A percentile compares a stretch with the other conserved stretches of the same genome.
Evolutionary conservation across 2,888 invertebrate species (phyloP).

Genomic region (Acheta domesticus): DNA sequence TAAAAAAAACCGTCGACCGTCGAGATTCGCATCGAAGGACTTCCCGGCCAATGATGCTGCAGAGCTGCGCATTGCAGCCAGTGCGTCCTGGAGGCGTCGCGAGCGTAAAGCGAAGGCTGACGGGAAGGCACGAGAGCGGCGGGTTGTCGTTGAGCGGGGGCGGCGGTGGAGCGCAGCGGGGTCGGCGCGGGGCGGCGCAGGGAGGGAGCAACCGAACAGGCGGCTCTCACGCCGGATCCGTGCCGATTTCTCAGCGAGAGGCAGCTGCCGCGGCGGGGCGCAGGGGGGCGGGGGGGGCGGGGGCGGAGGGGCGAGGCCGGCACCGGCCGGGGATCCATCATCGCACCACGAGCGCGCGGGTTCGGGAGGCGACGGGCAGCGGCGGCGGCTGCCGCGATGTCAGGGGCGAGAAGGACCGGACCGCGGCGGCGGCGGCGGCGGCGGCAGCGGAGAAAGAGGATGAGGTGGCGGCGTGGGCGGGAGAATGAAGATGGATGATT

Average conservation of each 20-base stretch:
- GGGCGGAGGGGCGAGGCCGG: neutral
- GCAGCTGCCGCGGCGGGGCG: neutral
- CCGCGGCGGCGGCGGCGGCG: neutral
- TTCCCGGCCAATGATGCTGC: too few species aligned
- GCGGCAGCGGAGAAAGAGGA: neutral
- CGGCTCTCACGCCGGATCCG: neutral
- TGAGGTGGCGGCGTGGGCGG: neutral
- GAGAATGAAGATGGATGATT: constrained; percentile 9
- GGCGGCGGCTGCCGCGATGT: neutral
- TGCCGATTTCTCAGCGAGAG: neutral
- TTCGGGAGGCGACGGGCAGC: neutral
- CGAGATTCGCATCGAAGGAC: too few species aligned
- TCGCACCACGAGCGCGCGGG: neutral
- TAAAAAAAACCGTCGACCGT: too few species aligned
- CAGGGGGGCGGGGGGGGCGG: neutral
- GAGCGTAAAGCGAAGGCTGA: too few species aligned
- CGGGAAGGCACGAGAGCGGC: too few species aligned
- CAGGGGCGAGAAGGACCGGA: neutral
- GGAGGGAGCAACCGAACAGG: too few species aligned
- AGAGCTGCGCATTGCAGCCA: too few species aligned
- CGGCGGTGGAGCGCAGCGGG: too few species aligned
- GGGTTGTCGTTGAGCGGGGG: too few species aligned
- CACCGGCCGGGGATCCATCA: neutral
- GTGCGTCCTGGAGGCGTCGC: too few species aligned
- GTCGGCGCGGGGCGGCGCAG: too few species aligned